Evolutionary conservation across 2,888 invertebrate genomes (phyloP), one percentile per base, ranked within the genome.

Genomic region (Phragmatobia fuliginosa): DNA sequence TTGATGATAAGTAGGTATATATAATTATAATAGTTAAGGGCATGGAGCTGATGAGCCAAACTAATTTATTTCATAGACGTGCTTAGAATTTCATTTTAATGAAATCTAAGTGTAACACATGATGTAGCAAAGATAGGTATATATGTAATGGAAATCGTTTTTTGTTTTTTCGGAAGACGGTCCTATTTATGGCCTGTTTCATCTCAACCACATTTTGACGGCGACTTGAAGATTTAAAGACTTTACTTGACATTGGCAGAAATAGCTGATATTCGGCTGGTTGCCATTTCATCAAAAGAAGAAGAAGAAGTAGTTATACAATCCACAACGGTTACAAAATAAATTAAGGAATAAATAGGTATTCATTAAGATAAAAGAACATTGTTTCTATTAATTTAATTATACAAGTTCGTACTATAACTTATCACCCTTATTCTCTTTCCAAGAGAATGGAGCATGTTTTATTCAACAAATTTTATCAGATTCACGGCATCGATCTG

Each of bases 381-480:
- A 10, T 32, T 66, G 59, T 66, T 14, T 66, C 32, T 32, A 75
- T 74, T 60, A 49, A 66, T 58, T 45, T 32, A 68, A 62, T 68
- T 66, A 70, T 71, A 70, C 65, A 64, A 64, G 70, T 62, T 63
- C 56, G 61, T 31, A 65, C 45, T 32, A 72, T 77, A 68, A 76
- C 72, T 77, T 69, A 79, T 67, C 67, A 63, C 36, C 67, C 58
- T 70, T 70, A 72, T 71, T 70, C 74, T 71, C 59, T 68, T 68
- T 66, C 60, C 18, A 67, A 16, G 61, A 71, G 72, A 66, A 32
- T 56, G 49, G 31, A 63, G 72, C 66, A 75, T 77, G 77, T 76
- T 77, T 73, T 73, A 80, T 81, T 81, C 79, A 80, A 76, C 71
- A 76, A 74, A 83, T 73, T 64, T 65, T 74, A 71, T 74, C 71